Percentiles rank a stretch among this genome's conserved stretches.
Conservation (phyloP, 2,888 invertebrate genomes). For the Oscheius sp. region DNA sequence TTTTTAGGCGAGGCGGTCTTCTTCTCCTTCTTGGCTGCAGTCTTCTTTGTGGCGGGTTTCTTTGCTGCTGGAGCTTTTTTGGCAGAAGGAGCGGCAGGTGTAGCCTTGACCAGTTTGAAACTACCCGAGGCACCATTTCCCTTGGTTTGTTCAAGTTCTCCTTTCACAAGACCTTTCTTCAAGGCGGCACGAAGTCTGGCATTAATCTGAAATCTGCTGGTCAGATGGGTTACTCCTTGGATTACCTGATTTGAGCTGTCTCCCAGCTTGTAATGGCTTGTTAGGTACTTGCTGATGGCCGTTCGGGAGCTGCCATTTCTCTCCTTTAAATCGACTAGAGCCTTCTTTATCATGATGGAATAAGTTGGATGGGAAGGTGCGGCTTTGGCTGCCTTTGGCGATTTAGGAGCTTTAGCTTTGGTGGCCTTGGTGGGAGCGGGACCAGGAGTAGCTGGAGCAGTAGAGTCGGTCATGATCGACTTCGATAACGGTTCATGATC, state of each 20-base stretch:
- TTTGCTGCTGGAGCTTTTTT: slow-evolving; percentile 47
- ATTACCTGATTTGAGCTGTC: slow-evolving; percentile 63
- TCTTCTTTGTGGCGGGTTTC: slow-evolving; percentile 46
- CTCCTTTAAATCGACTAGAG: slow-evolving; percentile 74
- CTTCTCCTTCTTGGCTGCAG: slow-evolving; percentile 48
- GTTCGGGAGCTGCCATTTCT: slow-evolving; percentile 75
- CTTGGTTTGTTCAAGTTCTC: slow-evolving; percentile 73
- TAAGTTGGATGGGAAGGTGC: slow-evolving; percentile 70
- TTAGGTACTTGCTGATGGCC: slow-evolving; percentile 75
- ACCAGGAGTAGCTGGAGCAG: not conserved
- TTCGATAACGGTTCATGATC: not conserved
- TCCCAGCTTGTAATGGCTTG: slow-evolving; percentile 74
- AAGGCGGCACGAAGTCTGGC: slow-evolving; percentile 74
- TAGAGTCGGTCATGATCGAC: slow-evolving; percentile 26
- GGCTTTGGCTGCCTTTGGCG: slow-evolving; percentile 38
- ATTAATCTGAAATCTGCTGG: slow-evolving; percentile 66
- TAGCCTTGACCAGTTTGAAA: slow-evolving; percentile 59
- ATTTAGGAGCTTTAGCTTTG: slow-evolving; percentile 31
- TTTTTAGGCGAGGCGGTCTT: slow-evolving; percentile 42
- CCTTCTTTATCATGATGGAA: slow-evolving; percentile 74
- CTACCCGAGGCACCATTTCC: slow-evolving; percentile 63
- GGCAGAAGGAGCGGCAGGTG: slow-evolving; percentile 30
- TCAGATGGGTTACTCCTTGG: not conserved
- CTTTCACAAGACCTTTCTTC: slow-evolving; percentile 73
- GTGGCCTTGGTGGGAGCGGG: slow-evolving; percentile 32